phyloP scores from a whole-genome alignment of 1,140 invertebrate species.

The Drosophila littoralis region DNA sequence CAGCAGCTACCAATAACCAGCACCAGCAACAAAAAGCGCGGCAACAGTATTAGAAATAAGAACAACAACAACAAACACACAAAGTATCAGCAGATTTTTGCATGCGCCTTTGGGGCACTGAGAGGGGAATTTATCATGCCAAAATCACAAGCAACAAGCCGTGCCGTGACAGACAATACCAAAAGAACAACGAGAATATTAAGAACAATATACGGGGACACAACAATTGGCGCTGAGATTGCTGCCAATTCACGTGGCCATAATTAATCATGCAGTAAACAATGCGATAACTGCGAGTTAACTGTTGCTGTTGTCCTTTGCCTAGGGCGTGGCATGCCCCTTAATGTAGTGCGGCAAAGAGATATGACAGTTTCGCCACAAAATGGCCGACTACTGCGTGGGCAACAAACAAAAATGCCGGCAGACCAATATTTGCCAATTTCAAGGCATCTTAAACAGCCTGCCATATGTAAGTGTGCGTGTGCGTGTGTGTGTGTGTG shows the following conservation, averaged over 20 bases:
- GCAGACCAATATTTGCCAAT: slow-evolving; percentile 38
- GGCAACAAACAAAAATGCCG: slow-evolving; percentile 25
- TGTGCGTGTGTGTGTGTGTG: slow-evolving; percentile 8
- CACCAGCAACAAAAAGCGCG: neutral
- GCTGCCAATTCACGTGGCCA: slow-evolving; percentile 33
- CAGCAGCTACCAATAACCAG: slow-evolving; percentile 8
- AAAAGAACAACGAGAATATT: neutral
- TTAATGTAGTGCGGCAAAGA: neutral
- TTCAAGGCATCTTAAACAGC: slow-evolving; percentile 30
- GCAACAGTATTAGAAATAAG: slow-evolving; percentile 10
- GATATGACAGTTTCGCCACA: slow-evolving; percentile 18
- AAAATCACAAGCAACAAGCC: slow-evolving; percentile 49
- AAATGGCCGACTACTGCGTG: slow-evolving; percentile 18
- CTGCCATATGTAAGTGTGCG: neutral
- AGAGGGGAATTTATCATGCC: slow-evolving; percentile 48
- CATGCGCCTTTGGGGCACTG: slow-evolving; percentile 6
- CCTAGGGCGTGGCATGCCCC: slow-evolving; percentile 5
- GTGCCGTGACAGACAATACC: slow-evolving; percentile 14
- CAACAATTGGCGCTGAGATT: slow-evolving; percentile 27
- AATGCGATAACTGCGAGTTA: slow-evolving; percentile 40
- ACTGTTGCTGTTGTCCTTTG: slow-evolving; percentile 8
- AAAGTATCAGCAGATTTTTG: slow-evolving; percentile 17
- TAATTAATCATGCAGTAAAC: slow-evolving; percentile 36
- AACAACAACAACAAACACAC: slow-evolving; percentile 22
- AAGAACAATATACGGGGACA: neutral